Percentiles rank a stretch among this genome's conserved stretches.
Evolutionary conservation across 1,140 invertebrate genomes (phyloP).

Genomic region (Drosophila sturtevanti): DNA sequence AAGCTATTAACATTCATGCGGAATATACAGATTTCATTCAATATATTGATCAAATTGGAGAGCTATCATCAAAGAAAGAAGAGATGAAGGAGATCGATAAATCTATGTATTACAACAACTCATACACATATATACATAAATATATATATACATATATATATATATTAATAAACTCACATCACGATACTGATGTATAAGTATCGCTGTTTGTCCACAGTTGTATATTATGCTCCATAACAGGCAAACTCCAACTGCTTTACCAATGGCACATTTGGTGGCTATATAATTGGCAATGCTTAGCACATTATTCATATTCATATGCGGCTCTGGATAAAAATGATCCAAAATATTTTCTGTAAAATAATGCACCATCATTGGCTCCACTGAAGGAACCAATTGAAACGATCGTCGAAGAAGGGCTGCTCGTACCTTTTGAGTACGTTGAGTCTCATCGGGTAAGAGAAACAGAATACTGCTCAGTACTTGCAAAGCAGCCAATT

Average conservation of each 20-base stretch:
- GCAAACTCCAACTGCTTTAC: slow-evolving; percentile 22
- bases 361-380: slow-evolving; percentile 39
- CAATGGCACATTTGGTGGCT: slow-evolving; percentile 3
- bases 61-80: background rate
- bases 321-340: background rate
- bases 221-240: slow-evolving; percentile 35
- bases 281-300: slow-evolving; percentile 10
- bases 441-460: background rate
- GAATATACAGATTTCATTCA: background rate
- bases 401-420: slow-evolving; percentile 5
- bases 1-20: background rate
- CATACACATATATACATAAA: too few relatives aligned
- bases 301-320: background rate
- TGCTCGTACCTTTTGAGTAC: background rate
- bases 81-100: background rate
- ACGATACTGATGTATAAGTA: slow-evolving; percentile 22
- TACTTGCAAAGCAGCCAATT: slow-evolving; percentile 19
- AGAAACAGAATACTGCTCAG: slow-evolving; percentile 21
- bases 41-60: background rate
- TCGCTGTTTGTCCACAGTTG: background rate
- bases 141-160: background rate
- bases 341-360: slow-evolving; percentile 22
- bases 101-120: background rate
- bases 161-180: slow-evolving; percentile 13
- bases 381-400: slow-evolving; percentile 4